A percentile compares a stretch with the other conserved stretches of the same genome.
phyloP scores from a whole-genome alignment of 2,797 vertebrate genomes.

The Lithobates sylvaticus region DNA sequence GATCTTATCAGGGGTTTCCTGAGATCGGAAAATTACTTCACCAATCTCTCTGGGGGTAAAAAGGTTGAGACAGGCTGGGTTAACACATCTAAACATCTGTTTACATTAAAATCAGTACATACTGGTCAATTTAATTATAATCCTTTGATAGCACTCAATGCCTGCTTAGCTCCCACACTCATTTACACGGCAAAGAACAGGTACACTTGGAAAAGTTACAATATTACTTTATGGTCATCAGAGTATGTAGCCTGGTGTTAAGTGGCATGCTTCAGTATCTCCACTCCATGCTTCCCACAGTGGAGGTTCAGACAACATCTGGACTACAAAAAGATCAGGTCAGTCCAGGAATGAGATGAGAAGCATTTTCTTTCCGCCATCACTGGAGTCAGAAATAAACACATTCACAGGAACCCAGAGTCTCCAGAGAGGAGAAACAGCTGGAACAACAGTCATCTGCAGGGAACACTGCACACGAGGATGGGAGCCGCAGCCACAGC shows the following conservation, averaged over 20 bases:
- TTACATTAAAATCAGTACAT: too few relatives aligned
- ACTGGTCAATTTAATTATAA: too few relatives aligned
- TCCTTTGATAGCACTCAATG: too few relatives aligned
- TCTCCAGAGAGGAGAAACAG: conserved; percentile 7
- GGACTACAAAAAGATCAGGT: conserved; percentile 1
- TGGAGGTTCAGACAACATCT: conserved; percentile 9
- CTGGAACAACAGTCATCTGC: conserved; percentile 24
- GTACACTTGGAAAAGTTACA: too few relatives aligned
- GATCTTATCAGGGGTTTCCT: too few relatives aligned
- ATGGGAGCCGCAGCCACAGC: background rate
- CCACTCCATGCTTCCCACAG: background rate
- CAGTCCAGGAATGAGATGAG: background rate
- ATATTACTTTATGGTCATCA: too few relatives aligned
- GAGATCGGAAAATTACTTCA: too few relatives aligned
- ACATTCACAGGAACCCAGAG: conserved; percentile 19
- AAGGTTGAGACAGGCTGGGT: too few relatives aligned
- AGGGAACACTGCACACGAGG: background rate
- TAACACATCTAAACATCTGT: too few relatives aligned
- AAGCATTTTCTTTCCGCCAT: background rate
- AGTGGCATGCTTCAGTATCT: background rate
- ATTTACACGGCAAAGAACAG: too few relatives aligned
- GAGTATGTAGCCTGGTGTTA: background rate
- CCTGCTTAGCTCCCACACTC: too few relatives aligned
- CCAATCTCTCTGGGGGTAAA: too few relatives aligned
- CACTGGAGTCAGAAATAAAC: background rate